These are phyloP conservation scores for Heterotis niloticus DNA, from an alignment of 2,113 vertebrate genomes.

Conservation along the genomic window DNA sequence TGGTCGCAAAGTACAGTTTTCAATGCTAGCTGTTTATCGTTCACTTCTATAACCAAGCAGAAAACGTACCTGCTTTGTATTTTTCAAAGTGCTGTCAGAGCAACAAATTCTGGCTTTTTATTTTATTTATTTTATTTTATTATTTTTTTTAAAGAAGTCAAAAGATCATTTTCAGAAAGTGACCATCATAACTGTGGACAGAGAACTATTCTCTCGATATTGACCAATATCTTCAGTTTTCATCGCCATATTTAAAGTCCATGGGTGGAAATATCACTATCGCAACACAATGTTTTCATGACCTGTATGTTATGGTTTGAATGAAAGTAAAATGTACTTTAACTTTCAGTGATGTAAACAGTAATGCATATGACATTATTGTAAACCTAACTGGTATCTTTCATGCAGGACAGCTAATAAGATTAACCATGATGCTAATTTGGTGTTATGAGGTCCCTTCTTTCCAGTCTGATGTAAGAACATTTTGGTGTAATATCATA, in stretches of 20 bases:
- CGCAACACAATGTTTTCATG: slow-evolving; percentile 25
- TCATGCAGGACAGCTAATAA: background rate
- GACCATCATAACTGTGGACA: background rate
- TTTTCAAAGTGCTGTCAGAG: no score
- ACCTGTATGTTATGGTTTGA: slow-evolving; percentile 34
- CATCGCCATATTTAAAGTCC: slow-evolving; percentile 2
- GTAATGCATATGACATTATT: slow-evolving; percentile 38
- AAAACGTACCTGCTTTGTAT: no score
- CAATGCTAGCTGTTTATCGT: background rate
- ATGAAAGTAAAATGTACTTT: slow-evolving; percentile 32
- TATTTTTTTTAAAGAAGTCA: background rate
- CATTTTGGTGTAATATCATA: slow-evolving; percentile 53
- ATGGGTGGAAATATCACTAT: slow-evolving; percentile 17
- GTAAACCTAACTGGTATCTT: slow-evolving; percentile 27
- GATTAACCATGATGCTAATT: slow-evolving; percentile 32
- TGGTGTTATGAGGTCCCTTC: slow-evolving; percentile 44
- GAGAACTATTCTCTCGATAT: background rate
- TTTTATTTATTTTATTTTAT: no score
- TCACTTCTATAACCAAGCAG: background rate
- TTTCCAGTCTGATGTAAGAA: slow-evolving; percentile 41
- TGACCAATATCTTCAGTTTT: background rate
- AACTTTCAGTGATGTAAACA: slow-evolving; percentile 31
- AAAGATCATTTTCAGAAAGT: background rate
- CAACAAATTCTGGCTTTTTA: no score
- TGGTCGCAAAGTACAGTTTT: background rate